phyloP scores from a whole-genome alignment of 2,797 vertebrate genomes.

The Phrynocephalus vlangalii region DNA sequence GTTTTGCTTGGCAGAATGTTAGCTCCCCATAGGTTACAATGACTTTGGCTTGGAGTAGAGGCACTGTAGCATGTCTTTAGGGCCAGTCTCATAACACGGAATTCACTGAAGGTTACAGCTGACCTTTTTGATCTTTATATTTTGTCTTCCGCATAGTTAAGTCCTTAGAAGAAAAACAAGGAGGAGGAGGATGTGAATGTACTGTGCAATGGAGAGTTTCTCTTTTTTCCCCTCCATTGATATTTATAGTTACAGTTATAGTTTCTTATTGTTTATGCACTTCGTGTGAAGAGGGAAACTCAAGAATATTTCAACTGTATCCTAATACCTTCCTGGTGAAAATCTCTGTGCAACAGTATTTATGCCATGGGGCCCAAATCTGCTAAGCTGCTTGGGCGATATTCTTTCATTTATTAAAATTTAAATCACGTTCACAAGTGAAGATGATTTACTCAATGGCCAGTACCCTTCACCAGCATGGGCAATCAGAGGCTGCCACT shows the following conservation, averaged over 20 bases:
- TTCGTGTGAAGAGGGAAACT: background rate
- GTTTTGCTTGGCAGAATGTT: slow-evolving; percentile 51
- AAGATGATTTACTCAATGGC: too few species aligned
- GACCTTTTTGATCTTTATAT: slow-evolving; percentile 33
- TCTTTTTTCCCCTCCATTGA: background rate
- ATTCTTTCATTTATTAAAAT: background rate
- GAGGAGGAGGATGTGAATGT: slow-evolving; percentile 1
- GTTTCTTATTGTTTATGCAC: background rate
- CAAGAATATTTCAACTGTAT: background rate
- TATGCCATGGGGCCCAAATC: background rate
- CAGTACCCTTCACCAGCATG: too few species aligned
- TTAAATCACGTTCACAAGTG: background rate
- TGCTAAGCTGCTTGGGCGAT: background rate
- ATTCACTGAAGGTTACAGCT: slow-evolving; percentile 44
- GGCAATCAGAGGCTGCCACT: too few species aligned
- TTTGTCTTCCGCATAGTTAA: slow-evolving; percentile 37
- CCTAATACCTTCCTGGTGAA: background rate
- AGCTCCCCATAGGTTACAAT: slow-evolving; percentile 54
- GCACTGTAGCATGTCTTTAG: slow-evolving; percentile 5
- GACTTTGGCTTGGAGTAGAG: slow-evolving; percentile 55
- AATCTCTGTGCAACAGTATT: background rate
- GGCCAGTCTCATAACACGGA: background rate
- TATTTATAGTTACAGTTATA: slow-evolving; percentile 31
- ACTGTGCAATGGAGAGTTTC: background rate
- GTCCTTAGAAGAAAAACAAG: slow-evolving; percentile 43